These are phyloP conservation scores for Sebastes miniatus DNA, from an alignment of 2,797 vertebrate genomes.

Conservation along the genomic window DNA sequence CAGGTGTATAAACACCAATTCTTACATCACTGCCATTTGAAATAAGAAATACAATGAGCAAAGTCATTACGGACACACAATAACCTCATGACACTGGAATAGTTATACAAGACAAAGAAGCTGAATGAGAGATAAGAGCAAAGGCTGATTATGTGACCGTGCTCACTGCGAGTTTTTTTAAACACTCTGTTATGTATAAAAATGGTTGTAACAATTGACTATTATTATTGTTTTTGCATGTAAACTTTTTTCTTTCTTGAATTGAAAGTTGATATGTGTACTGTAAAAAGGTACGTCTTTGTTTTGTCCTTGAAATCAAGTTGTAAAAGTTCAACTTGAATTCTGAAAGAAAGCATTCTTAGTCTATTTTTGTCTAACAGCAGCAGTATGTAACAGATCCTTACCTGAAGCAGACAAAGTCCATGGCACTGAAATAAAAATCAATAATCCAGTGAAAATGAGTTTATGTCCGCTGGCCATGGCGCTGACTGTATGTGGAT, in stretches of 20 bases:
- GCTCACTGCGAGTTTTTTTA: too few relatives aligned
- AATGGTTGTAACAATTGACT: background rate
- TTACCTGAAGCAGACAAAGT: constrained; percentile 69
- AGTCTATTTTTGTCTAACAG: background rate
- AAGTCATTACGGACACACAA: background rate
- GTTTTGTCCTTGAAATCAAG: background rate
- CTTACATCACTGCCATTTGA: background rate
- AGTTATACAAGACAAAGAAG: background rate
- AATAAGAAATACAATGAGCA: background rate
- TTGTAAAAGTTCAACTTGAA: background rate
- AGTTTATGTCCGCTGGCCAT: constrained; percentile 59
- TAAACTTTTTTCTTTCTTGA: too few relatives aligned
- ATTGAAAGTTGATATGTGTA: too few relatives aligned
- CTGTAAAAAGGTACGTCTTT: background rate
- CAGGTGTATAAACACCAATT: background rate
- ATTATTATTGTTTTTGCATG: too few relatives aligned
- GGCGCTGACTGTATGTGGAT: background rate
- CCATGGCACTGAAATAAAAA: constrained; percentile 57
- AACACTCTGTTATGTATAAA: background rate
- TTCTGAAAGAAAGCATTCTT: background rate
- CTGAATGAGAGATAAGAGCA: background rate
- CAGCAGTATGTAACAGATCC: constrained; percentile 10
- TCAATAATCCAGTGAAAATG: constrained; percentile 62
- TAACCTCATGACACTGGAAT: background rate
- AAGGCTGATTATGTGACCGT: background rate